Evolutionary conservation across 2,113 vertebrate species (phyloP).

Genomic region (Theristicus caerulescens): DNA sequence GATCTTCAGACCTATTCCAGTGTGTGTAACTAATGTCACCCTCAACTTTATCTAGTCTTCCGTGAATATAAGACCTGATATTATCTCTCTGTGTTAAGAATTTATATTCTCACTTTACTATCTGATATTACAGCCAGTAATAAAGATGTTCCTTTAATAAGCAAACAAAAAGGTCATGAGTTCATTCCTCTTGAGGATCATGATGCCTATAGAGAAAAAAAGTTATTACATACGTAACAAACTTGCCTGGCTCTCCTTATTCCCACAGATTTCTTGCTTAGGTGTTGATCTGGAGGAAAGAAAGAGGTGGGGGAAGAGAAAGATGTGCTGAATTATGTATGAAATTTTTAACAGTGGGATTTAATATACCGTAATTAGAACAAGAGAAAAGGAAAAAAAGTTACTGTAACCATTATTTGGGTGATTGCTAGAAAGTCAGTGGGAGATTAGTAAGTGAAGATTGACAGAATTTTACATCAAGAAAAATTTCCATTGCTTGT

Average conservation of each 20-base stretch:
- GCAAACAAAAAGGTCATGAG: background rate
- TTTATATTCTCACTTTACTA: background rate
- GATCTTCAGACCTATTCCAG: background rate
- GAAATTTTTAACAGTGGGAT: slow-evolving; percentile 35
- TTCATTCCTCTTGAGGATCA: background rate
- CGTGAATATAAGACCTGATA: background rate
- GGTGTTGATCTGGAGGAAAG: background rate
- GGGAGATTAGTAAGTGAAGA: slow-evolving; percentile 17
- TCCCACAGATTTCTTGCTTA: background rate
- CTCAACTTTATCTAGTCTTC: background rate
- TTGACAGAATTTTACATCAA: slow-evolving; percentile 19
- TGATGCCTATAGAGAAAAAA: background rate
- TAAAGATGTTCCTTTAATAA: background rate
- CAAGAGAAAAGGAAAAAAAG: background rate
- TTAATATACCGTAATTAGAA: slow-evolving; percentile 18
- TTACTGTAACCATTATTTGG: slow-evolving; percentile 22
- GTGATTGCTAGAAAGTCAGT: slow-evolving; percentile 30
- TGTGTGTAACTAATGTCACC: background rate
- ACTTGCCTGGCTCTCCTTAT: background rate
- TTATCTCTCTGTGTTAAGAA: background rate
- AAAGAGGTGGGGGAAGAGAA: background rate
- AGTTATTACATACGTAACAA: background rate
- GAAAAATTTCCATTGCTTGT: background rate
- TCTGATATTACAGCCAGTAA: background rate
- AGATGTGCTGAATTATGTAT: slow-evolving; percentile 43